Base-by-base conservation (phyloP, 2,797 vertebrate species). In the Thaleichthys pacificus region DNA sequence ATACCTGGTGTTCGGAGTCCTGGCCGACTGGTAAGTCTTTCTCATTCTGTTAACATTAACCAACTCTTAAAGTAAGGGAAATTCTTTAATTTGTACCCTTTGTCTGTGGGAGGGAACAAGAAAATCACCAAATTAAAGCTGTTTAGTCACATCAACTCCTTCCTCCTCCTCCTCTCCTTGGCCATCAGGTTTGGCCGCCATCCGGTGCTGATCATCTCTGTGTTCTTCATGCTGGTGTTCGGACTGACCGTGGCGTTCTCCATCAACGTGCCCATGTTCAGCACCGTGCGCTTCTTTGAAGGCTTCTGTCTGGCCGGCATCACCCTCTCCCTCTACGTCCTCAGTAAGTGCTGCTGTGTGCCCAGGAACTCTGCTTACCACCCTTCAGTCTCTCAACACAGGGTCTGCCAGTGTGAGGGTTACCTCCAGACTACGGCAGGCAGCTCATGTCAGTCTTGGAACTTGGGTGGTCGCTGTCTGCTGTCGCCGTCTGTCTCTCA, bases 201-300 rank as follows among this genome's bases (percentile, higher is more conserved):
- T 81, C 95, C 95, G 4, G 95, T 99, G 71, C 90, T 99, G 73
- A 94, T 99, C 75, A 90, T 94, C 79, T 98, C 96, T 0, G 93
- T 98, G 78, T 87, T 97, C 81, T 95, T 97, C 91, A 96, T 97
- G 89, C 88, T 99, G 85, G 90, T 98, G 83, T 99, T 99, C 76
- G 97, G 97, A 76, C 87, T 98, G 86, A 93, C 94, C 0, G 96
- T 99, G 90, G 97, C 97, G 28, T 96, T 99, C 79, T 99, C 97
- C 0, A 92, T 96, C 87, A 96, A 99, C 5, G 95, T 96, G 79
- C 94, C 95, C 22, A 99, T 99, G 97, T 98, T 99, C 93, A 98
- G 96, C 95, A 98, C 97, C 32, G 93, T 99, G 90, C 95, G 97
- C 79, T 99, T 99, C 93, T 99, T 99, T 22, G 97, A 99, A 87